phyloP scores from a whole-genome alignment of 1,140 invertebrate species.

The Venturia canescens region DNA sequence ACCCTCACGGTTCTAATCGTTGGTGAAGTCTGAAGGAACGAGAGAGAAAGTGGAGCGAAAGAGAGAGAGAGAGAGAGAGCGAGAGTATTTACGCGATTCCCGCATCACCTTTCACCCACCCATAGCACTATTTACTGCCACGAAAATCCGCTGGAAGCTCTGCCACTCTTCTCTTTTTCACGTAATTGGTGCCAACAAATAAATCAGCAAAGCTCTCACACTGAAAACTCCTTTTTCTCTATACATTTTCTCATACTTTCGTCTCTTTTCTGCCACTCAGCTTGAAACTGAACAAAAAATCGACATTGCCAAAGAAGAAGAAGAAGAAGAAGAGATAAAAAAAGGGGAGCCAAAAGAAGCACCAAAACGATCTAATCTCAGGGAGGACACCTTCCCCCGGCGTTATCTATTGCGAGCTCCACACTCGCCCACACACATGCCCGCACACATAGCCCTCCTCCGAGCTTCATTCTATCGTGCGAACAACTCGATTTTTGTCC shows the following conservation, averaged over 20 bases:
- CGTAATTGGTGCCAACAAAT: slow-evolving; percentile 56
- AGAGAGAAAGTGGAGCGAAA: neutral
- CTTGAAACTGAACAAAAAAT: neutral
- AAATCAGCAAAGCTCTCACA: slow-evolving; percentile 55
- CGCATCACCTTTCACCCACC: slow-evolving; percentile 33
- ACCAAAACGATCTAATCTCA: slow-evolving; percentile 39
- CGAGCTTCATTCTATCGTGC: neutral
- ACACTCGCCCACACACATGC: neutral
- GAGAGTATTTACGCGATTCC: slow-evolving; percentile 25
- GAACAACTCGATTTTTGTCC: slow-evolving; percentile 25
- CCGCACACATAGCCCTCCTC: neutral
- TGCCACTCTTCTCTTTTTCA: slow-evolving; percentile 14
- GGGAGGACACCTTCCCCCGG: slow-evolving; percentile 17
- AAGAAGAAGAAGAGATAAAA: slow-evolving; percentile 3
- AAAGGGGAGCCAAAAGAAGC: slow-evolving; percentile 24
- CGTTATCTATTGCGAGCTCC: slow-evolving; percentile 30
- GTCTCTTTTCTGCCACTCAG: slow-evolving; percentile 26
- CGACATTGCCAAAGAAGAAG: neutral
- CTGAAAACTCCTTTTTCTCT: slow-evolving; percentile 47
- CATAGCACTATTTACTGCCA: slow-evolving; percentile 7
- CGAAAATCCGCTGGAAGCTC: neutral
- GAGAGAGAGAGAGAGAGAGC: slow-evolving; percentile 9
- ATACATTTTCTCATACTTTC: slow-evolving; percentile 18
- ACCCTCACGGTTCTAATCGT: slow-evolving; percentile 19
- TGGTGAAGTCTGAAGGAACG: neutral